Percentiles rank a stretch among this genome's conserved stretches.
These are phyloP conservation scores for Drosophila parthenogenetica DNA, from an alignment of 2,888 invertebrate species.

Conservation along the genomic window DNA sequence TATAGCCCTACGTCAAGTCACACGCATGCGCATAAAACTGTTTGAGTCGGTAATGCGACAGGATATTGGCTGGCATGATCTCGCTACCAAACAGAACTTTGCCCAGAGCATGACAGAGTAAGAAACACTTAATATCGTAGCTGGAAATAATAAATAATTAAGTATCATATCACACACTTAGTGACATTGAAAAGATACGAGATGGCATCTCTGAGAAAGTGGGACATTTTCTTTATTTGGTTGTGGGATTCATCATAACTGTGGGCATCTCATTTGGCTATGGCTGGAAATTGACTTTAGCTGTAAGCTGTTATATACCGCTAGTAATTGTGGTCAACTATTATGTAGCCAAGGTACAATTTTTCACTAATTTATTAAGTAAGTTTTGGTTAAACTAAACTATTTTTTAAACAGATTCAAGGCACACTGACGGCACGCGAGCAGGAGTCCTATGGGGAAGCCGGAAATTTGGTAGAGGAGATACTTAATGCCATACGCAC, in stretches of 20 bases:
- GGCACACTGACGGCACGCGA: constrained; percentile 89
- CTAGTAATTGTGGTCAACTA: constrained; percentile 91
- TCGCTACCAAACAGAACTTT: constrained; percentile 89
- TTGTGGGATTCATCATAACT: constrained; percentile 86
- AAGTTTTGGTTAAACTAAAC: neutral
- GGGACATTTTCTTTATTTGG: constrained; percentile 89
- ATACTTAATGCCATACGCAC: constrained; percentile 90
- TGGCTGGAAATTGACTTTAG: constrained; percentile 94
- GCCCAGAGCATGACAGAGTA: constrained; percentile 91
- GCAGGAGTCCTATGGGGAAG: constrained; percentile 90
- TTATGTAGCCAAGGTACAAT: constrained; percentile 89
- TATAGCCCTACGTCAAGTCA: constrained; percentile 88
- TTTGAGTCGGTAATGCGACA: constrained; percentile 89
- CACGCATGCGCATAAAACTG: constrained; percentile 87
- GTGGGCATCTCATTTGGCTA: constrained; percentile 90
- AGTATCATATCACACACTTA: constrained; percentile 76
- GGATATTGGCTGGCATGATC: constrained; percentile 91
- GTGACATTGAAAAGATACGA: constrained; percentile 92
- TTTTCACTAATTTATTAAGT: neutral
- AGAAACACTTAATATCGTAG: constrained; percentile 82
- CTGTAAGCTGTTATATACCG: constrained; percentile 92
- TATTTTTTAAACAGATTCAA: constrained; percentile 86
- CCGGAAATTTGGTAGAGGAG: constrained; percentile 92
- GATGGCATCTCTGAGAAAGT: constrained; percentile 95
- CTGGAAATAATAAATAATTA: neutral